Base-by-base conservation (phyloP, 2,113 vertebrate genomes). In the Illadopsis cleaveri region DNA sequence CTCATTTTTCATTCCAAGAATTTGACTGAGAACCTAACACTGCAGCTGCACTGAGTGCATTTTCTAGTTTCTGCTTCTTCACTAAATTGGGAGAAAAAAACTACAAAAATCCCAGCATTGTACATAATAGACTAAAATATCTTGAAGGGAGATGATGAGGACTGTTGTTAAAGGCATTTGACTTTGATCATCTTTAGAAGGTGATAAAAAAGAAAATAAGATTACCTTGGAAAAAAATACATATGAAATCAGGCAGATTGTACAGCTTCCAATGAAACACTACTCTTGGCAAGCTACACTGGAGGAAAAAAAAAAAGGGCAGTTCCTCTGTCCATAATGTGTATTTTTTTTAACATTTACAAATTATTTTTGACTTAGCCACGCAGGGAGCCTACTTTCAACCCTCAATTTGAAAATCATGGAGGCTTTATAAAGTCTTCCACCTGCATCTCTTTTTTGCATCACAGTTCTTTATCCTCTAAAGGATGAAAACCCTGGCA, bases 401-500 rank as follows among this genome's bases (percentile, higher is more conserved):
- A 96, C 89, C 96, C 82, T 89, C 97, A 97, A 98, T 97, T 93
- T 97, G 95, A 98, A 98, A 98, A 98, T 98, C 98, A 98, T 97
- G 96, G 97, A 96, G 91, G 97, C 97, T 98, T 98, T 97, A 97
- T 96, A 97, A 97, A 98, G 94, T 97, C 91, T 89, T 97, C 98
- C 98, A 98, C 98, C 98, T 98, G 98, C 98, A 97, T 87, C 94
- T 97, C 98, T 97, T 97, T 98, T 98, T 97, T 97, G 95, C 96
- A 96, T 95, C 91, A 64, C 96, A 93, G 95, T 90, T 92, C 97
- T 98, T 98, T 98, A 97, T 98, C 91, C 94, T 96, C 96, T 95
- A 96, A 98, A 96, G 98, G 98, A 97, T 97, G 96, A 98, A 98
- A 98, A 98, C 97, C 92, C 95, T 10, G 88, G 97, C 86, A 33